These are phyloP conservation scores for Halyomorpha halys DNA, from an alignment of 1,140 invertebrate genomes.

Conservation along the genomic window DNA sequence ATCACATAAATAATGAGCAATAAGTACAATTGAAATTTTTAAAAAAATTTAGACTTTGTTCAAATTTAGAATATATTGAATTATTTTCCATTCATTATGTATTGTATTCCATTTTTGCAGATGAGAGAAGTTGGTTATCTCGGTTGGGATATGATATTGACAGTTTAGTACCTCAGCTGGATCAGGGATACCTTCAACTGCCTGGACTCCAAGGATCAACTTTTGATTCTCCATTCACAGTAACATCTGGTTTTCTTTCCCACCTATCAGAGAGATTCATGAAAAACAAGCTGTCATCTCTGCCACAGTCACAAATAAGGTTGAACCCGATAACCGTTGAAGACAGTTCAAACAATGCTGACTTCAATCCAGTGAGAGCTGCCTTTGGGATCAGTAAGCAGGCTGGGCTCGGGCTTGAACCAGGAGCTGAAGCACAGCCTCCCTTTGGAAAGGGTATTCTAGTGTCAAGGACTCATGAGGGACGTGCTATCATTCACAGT, in stretches of 20 bases:
- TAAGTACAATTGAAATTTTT: not conserved
- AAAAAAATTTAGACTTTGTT: not conserved
- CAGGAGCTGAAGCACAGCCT: slow-evolving; percentile 49
- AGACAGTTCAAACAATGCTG: slow-evolving; percentile 43
- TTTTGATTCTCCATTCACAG: slow-evolving; percentile 44
- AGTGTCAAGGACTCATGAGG: slow-evolving; percentile 64
- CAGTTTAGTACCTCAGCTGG: slow-evolving; percentile 74
- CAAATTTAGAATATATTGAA: not conserved
- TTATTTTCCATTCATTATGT: slow-evolving; percentile 12
- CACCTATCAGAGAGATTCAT: slow-evolving; percentile 63
- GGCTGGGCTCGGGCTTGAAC: not conserved
- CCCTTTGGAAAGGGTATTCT: slow-evolving; percentile 86
- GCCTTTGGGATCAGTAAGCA: slow-evolving; percentile 24
- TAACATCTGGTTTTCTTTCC: slow-evolving; percentile 68
- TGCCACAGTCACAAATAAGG: slow-evolving; percentile 25
- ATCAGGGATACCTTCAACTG: slow-evolving; percentile 35
- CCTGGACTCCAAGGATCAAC: slow-evolving; percentile 43
- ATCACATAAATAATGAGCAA: not conserved
- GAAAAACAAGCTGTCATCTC: slow-evolving; percentile 46
- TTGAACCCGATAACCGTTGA: slow-evolving; percentile 54
- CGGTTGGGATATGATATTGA: slow-evolving; percentile 76
- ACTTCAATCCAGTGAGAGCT: slow-evolving; percentile 31
- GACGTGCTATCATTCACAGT: slow-evolving; percentile 71
- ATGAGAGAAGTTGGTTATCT: slow-evolving; percentile 73
- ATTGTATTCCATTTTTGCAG: slow-evolving; percentile 39